These are phyloP conservation scores for Mobula hypostoma DNA, from an alignment of 2,113 vertebrate genomes.

Conservation along the genomic window DNA sequence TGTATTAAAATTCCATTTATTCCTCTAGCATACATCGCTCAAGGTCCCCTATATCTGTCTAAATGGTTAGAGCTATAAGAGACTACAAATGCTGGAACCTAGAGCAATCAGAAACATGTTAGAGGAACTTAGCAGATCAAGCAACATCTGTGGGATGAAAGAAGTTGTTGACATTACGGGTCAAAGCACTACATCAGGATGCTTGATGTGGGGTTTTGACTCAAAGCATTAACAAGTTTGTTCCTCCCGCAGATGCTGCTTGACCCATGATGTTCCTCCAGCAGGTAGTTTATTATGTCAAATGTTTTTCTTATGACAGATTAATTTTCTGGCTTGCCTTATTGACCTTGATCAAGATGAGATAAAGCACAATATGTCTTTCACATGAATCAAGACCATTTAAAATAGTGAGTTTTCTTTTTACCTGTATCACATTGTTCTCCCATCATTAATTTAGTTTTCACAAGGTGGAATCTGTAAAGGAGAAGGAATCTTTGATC, in stretches of 20 bases:
- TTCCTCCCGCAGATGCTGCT: no score
- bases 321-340: not conserved
- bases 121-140: no score
- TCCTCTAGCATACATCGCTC: not conserved
- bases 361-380: not conserved
- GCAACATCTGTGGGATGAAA: no score
- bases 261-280: no score
- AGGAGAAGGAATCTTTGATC: not conserved
- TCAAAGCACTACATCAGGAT: no score
- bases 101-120: no score
- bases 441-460: not conserved
- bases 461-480: not conserved
- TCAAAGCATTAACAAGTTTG: no score
- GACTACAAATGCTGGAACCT: no score
- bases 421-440: not conserved
- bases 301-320: not conserved
- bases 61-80: no score
- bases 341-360: not conserved
- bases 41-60: not conserved
- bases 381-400: not conserved
- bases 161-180: no score
- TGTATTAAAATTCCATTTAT: not conserved
- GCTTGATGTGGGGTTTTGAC: no score
- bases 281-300: not conserved
- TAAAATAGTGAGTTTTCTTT: not conserved